Base-by-base conservation (phyloP, 2,797 vertebrate genomes). In the Chromobotia macracanthus region DNA sequence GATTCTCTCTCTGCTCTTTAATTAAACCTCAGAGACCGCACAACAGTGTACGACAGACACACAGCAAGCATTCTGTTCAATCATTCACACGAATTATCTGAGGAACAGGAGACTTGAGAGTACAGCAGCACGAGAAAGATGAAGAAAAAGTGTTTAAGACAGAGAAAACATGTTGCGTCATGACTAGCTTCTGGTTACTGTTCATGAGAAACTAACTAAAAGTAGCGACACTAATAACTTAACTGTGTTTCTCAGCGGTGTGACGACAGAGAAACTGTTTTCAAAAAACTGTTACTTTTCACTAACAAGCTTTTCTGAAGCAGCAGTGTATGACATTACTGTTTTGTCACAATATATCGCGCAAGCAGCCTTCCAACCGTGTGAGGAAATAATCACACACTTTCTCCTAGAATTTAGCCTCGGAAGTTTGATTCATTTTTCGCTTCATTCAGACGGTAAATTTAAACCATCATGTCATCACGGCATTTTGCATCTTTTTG, bases 1-100 rank as follows among this genome's bases (percentile, higher is more conserved):
- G 71, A 70, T 78, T 74, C 50, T 70, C 66, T 76, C 53, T 72
- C 65, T 60, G 72, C 60, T 79, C 67, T 41, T 71, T 82, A 82
- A 82, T 82, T 79, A 72, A 79, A 75, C 79, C 66, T 72, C 18
- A 77, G 77, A 72, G 71, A 83, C 60, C 38, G 77, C 18, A 68
- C 10, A 70, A 6, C 38, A 58, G 35, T 56, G 38, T 35, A 58
- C 46, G 56, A 56, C 5, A 50, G n/a, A 74, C 10, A 74, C 58
- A 64, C 71, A 78, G 41, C 53, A 19, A 25, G 64, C 64, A 63
- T 28, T 69, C 64, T 67, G 28, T 55, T 12, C 31, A 77, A 77
- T 61, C 56, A 67, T 18, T 38, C 50, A 58, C 10, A 7, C 41
- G 1, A 60, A 25, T 1, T 63, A 70, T 71, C 15, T 41, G 63